Evolutionary conservation across 2,888 invertebrate genomes (phyloP), one percentile per base, ranked within the genome.

Genomic region (Clunio marinus): DNA sequence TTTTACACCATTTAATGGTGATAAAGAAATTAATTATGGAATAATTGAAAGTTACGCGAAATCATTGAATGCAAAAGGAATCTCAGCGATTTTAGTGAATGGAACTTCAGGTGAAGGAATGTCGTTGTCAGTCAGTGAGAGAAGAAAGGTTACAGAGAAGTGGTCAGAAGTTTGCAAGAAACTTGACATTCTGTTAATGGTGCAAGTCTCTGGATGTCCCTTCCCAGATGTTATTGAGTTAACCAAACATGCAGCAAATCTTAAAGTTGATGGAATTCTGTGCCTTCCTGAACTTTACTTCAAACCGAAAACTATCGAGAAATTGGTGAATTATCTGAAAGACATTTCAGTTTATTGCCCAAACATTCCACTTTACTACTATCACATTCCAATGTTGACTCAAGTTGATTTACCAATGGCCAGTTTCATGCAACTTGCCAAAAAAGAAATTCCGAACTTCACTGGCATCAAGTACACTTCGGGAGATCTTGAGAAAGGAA

Each of bases 391-490:
- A 0, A 80, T 80, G 70, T 84, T 87, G 77, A 87, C 86, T 45
- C 84, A 84, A 69, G 86, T 92, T 24, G 83, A 86, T 71, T 90
- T 91, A 60, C 82, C 86, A 72, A 90, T 90, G 88, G 86, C 84
- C 46, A 78, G 83, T 25, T 88, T 89, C 73, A 82, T 89, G 41
- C 78, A 81, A 13, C 81, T 83, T 22, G 86, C 88, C 0, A 82
- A 82, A 0, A 79, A 80, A 2, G 76, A 81, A 69, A 84, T 93
- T 58, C 86, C 90, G 0, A 89, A 86, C 66, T 88, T 93, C 74
- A 83, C 83, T 70, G 93, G 93, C 2, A 81, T 92, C n/a, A 93
- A 93, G 76, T 92, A 88, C 75, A 92, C 93, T 0, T 87, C 88
- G 8, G 84, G 83, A 41, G 85, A 88, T 74, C 80, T 92, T 58